These are phyloP conservation scores for Crax fasciolata DNA, from an alignment of 2,797 vertebrate genomes.

Conservation along the genomic window DNA sequence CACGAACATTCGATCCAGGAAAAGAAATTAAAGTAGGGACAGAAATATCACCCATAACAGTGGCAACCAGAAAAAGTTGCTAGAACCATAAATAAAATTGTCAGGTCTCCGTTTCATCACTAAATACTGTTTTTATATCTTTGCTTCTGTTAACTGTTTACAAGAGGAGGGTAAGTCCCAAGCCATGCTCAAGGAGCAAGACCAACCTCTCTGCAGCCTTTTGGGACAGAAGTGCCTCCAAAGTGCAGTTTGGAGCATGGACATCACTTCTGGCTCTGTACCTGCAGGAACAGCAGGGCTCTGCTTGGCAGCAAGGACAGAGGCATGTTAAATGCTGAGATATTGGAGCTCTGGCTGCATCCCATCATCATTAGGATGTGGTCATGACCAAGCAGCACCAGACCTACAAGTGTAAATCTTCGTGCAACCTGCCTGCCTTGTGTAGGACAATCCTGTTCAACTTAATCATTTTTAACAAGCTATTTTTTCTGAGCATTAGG, in stretches of 20 bases:
- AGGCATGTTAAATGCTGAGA: background rate
- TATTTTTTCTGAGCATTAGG: background rate
- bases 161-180: background rate
- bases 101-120: background rate
- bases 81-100: background rate
- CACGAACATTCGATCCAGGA: background rate
- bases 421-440: background rate
- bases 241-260: background rate
- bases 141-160: background rate
- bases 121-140: background rate
- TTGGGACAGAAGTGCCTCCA: background rate
- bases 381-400: background rate
- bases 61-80: background rate
- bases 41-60: background rate
- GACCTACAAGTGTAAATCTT: fast-evolving
- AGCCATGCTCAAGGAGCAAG: background rate
- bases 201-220: background rate
- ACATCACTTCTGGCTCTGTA: background rate
- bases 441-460: background rate
- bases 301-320: fast-evolving
- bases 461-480: background rate
- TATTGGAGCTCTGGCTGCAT: background rate
- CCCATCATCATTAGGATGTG: background rate
- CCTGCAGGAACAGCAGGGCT: background rate
- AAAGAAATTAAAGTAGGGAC: slow-evolving; percentile 35